Conservation (phyloP, 2,888 invertebrate species). For the Tinea semifulvella region DNA sequence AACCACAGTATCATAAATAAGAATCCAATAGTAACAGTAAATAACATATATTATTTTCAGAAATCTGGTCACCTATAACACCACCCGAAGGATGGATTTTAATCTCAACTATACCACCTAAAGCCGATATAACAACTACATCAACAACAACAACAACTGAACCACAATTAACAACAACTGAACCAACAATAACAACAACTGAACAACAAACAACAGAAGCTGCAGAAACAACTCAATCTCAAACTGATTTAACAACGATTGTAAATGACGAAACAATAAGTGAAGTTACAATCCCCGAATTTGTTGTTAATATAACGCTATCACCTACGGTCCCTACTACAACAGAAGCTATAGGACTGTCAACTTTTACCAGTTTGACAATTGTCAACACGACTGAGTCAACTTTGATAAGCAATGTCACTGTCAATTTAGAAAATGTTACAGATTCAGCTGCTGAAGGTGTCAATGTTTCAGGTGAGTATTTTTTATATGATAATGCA, state of each 20-base stretch:
- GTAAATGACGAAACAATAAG: conserved; percentile 3
- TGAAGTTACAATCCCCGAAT: conserved; percentile 32
- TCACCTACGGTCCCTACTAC: conserved; percentile 37
- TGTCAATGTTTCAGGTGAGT: conserved; percentile 5
- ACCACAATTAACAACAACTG: conserved; percentile 23
- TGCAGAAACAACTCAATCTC: conserved; percentile 24
- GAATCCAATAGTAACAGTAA: too few relatives aligned
- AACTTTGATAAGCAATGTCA: too few relatives aligned
- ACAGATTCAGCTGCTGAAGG: conserved; percentile 5
- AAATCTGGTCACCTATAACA: conserved; percentile 71
- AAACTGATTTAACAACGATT: not conserved
- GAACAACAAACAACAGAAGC: conserved; percentile 37
- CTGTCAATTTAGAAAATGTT: too few relatives aligned
- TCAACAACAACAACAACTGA: conserved; percentile 24
- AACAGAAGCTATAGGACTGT: conserved; percentile 31
- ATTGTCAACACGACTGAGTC: not conserved
- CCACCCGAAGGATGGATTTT: conserved; percentile 75
- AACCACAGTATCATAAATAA: too few relatives aligned
- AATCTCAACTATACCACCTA: conserved; percentile 44
- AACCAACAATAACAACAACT: conserved; percentile 24
- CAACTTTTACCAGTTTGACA: conserved; percentile 22
- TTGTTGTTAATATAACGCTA: conserved; percentile 47
- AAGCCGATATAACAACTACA: conserved; percentile 33
- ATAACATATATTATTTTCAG: conserved; percentile 31
- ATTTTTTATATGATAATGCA: too few relatives aligned